phyloP scores from a whole-genome alignment of 23 tunicate genomes.

The Aplidium turbinatum region DNA sequence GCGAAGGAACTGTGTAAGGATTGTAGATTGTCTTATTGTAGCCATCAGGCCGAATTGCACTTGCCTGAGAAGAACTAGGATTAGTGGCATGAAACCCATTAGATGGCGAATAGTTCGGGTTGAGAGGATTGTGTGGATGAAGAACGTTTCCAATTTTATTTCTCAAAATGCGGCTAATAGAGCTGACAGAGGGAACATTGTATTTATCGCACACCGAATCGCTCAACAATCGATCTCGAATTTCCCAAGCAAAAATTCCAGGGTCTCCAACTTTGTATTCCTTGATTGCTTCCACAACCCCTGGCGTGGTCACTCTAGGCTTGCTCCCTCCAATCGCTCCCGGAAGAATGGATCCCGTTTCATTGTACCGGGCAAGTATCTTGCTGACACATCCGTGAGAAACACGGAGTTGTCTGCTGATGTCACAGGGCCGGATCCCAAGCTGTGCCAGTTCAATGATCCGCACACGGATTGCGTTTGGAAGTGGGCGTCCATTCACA shows the following conservation, averaged over 20 bases:
- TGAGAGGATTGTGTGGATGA: constrained; percentile 94
- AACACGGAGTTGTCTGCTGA: constrained; percentile 94
- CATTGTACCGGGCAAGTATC: constrained; percentile 94
- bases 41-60: constrained; percentile 26
- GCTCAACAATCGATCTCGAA: constrained; percentile 86
- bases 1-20: constrained; percentile 48
- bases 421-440: constrained; percentile 98
- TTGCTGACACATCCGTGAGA: constrained; percentile 99
- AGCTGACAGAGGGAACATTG: constrained; percentile 97
- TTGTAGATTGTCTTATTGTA: constrained; percentile 53
- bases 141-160: constrained; percentile 98
- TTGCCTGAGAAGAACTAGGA: constrained; percentile 27
- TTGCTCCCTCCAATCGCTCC: constrained; percentile 99
- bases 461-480: constrained; percentile 75
- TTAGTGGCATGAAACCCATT: constrained; percentile 34
- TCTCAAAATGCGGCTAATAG: constrained; percentile 93
- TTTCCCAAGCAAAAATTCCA: constrained; percentile 99
- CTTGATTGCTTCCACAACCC: constrained; percentile 92
- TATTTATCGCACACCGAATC: constrained; percentile 93
- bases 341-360: constrained; percentile 95
- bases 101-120: constrained; percentile 75
- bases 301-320: constrained; percentile 98
- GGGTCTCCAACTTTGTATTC: constrained; percentile 96
- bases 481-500: constrained; percentile 99
- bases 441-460: constrained; percentile 91